phyloP scores from a whole-genome alignment of 92 coral and sea anemone species.

The Isaurus tuberculatus region DNA sequence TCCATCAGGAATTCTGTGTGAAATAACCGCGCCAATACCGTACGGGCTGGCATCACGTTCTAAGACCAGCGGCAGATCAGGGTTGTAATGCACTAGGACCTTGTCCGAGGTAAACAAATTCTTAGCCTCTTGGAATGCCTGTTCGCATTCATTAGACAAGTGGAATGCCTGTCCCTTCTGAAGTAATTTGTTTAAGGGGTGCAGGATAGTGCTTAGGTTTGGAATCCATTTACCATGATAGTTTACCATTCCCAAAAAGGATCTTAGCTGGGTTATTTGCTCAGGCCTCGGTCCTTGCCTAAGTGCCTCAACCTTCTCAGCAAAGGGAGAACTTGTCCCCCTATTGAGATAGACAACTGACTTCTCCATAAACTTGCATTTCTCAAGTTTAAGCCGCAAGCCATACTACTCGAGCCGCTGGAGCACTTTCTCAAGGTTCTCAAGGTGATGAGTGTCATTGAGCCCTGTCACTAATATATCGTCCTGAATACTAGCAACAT shows the following conservation, averaged over 20 bases:
- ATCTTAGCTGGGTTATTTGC: slow-evolving; percentile 54
- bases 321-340: slow-evolving; percentile 59
- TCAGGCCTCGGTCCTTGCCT: slow-evolving; percentile 56
- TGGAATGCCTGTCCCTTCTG: slow-evolving; percentile 39
- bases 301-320: slow-evolving; percentile 69
- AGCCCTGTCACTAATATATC: slow-evolving; percentile 65
- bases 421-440: slow-evolving; percentile 47
- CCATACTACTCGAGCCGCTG: slow-evolving; percentile 60
- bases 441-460: slow-evolving; percentile 58
- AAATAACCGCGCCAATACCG: not conserved
- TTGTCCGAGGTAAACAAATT: slow-evolving; percentile 48
- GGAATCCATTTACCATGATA: slow-evolving; percentile 69
- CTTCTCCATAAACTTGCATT: slow-evolving; percentile 62
- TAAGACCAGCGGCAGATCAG: slow-evolving; percentile 46
- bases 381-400: slow-evolving; percentile 60
- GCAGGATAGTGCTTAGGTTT: slow-evolving; percentile 57
- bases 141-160: slow-evolving; percentile 34
- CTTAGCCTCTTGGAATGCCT: slow-evolving; percentile 35
- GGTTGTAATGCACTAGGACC: slow-evolving; percentile 38
- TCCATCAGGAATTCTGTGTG: slow-evolving; percentile 4
- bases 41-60: slow-evolving; percentile 1
- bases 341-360: slow-evolving; percentile 57
- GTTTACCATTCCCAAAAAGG: slow-evolving; percentile 66
- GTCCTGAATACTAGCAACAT: slow-evolving; percentile 68
- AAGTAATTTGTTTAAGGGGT: not conserved